These are phyloP conservation scores for Nycticorax nycticorax DNA, from an alignment of 2,113 vertebrate species.

Conservation along the genomic window DNA sequence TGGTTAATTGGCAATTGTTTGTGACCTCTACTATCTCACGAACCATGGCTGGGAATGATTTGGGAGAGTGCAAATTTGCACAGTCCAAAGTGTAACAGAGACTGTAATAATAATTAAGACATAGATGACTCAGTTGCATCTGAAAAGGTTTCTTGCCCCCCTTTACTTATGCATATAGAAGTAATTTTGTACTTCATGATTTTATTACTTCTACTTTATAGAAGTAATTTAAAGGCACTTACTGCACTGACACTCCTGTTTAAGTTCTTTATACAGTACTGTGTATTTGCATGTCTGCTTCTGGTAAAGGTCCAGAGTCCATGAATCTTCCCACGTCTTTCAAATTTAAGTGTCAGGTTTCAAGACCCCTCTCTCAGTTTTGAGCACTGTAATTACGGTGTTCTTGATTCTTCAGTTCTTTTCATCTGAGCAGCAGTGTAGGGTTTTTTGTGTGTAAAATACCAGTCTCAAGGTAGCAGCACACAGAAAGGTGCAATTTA, in stretches of 20 bases:
- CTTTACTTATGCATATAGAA: neutral
- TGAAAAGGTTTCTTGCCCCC: neutral
- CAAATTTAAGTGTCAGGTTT: neutral
- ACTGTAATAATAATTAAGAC: neutral
- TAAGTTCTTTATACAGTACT: neutral
- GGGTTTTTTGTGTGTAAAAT: neutral
- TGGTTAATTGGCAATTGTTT: neutral
- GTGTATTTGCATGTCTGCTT: neutral
- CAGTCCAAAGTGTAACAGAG: neutral
- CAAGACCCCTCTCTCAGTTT: neutral
- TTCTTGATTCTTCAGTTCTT: neutral
- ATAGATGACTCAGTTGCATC: neutral
- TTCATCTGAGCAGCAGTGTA: neutral
- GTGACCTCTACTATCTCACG: neutral
- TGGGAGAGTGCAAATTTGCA: neutral
- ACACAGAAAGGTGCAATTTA: neutral
- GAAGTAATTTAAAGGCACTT: neutral
- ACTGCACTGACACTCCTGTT: neutral
- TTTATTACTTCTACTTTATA: neutral
- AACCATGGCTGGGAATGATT: neutral
- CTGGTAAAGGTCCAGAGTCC: neutral
- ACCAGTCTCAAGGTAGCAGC: neutral
- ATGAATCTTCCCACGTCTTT: neutral
- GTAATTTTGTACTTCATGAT: neutral
- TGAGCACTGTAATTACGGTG: neutral